These are phyloP conservation scores for Metridium senile DNA, from an alignment of 92 coral and sea anemone species.

Conservation along the genomic window DNA sequence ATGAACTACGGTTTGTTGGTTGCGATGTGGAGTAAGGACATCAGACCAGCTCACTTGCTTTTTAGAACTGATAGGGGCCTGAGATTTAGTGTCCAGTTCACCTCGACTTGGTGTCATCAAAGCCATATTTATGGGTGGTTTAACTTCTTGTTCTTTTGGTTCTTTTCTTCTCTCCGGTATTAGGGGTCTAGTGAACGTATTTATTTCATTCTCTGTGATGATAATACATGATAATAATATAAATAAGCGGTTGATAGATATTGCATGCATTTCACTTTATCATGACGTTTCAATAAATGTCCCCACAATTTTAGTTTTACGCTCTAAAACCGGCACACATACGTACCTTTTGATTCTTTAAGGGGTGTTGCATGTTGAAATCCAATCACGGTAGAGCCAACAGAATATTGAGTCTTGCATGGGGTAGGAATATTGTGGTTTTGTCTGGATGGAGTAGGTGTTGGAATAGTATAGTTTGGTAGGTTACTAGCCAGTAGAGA, in stretches of 20 bases:
- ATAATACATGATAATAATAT: too few relatives aligned
- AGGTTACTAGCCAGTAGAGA: slow-evolving; percentile 2
- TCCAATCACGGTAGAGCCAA: slow-evolving; percentile 35
- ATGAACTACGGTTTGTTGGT: neutral
- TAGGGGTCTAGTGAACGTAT: slow-evolving; percentile 21
- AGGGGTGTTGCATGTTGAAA: slow-evolving; percentile 5
- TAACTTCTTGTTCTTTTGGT: neutral
- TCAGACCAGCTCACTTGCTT: slow-evolving; percentile 36
- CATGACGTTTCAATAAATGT: too few relatives aligned
- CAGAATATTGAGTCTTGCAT: slow-evolving; percentile 4
- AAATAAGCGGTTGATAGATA: too few relatives aligned
- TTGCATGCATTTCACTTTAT: too few relatives aligned
- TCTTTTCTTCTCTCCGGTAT: slow-evolving; percentile 6
- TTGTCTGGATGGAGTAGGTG: neutral
- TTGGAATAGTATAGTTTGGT: neutral
- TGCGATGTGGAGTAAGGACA: slow-evolving; percentile 29
- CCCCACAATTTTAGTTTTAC: too few relatives aligned
- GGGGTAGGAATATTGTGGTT: neutral
- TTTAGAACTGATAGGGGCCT: slow-evolving; percentile 9
- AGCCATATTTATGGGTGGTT: neutral
- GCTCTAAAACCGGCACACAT: neutral
- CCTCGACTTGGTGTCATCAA: slow-evolving; percentile 31
- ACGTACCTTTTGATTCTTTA: slow-evolving; percentile 15
- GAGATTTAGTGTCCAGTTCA: slow-evolving; percentile 5
- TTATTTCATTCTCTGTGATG: neutral